These are phyloP conservation scores for Hippocampus guttulatus DNA, from an alignment of 2,113 vertebrate species.

Conservation along the genomic window DNA sequence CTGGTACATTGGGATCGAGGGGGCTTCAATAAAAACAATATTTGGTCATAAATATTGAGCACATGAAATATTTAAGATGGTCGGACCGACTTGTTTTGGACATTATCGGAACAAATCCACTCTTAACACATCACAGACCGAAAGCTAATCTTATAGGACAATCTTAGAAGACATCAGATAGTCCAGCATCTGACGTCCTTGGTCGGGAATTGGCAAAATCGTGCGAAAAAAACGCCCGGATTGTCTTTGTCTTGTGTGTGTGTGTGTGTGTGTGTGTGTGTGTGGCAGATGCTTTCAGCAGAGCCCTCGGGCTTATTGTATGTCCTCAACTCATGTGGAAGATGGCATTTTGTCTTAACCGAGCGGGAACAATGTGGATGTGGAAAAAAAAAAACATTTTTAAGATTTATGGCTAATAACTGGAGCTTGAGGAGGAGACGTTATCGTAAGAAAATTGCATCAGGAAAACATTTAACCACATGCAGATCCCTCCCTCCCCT, in stretches of 20 bases:
- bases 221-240: too few relatives aligned
- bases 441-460: background rate
- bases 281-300: background rate
- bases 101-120: too few relatives aligned
- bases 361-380: background rate
- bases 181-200: too few relatives aligned
- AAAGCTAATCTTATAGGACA: too few relatives aligned
- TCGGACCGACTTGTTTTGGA: too few relatives aligned
- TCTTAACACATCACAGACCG: too few relatives aligned
- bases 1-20: background rate
- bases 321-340: constrained; percentile 30
- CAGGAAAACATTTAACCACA: constrained; percentile 3
- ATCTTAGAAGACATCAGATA: too few relatives aligned
- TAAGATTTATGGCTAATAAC: background rate
- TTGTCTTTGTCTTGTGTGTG: background rate
- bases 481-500: background rate
- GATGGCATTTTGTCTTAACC: constrained; percentile 9
- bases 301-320: constrained; percentile 34
- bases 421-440: background rate
- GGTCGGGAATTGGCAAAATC: too few relatives aligned
- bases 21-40: background rate
- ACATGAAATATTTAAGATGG: too few relatives aligned
- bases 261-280: background rate
- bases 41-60: too few relatives aligned
- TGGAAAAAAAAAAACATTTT: background rate